Evolutionary conservation across 2,797 vertebrate genomes (phyloP).

Genomic region (Lepilemur ruficaudatus): DNA sequence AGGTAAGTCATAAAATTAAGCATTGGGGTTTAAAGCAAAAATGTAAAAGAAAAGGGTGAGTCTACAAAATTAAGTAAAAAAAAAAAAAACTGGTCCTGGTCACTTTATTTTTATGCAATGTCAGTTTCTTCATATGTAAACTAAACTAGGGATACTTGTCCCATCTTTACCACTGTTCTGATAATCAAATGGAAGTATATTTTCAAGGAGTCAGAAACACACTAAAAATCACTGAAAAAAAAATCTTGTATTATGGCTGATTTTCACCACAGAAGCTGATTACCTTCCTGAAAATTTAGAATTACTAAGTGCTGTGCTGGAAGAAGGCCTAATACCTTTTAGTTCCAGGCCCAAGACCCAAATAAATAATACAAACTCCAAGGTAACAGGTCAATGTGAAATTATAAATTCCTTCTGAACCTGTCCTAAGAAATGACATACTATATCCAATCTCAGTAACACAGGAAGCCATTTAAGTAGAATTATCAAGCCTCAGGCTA

Average conservation of each 20-base stretch:
- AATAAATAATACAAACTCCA: slow-evolving; percentile 4
- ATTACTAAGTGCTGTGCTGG: background rate
- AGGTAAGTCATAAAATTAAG: background rate
- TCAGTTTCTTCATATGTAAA: slow-evolving; percentile 36
- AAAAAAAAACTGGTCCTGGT: background rate
- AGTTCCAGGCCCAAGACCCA: slow-evolving; percentile 16
- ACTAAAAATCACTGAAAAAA: background rate
- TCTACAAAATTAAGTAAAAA: background rate
- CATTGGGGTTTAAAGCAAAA: slow-evolving; percentile 39
- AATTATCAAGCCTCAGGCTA: background rate
- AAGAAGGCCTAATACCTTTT: background rate
- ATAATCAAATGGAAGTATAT: slow-evolving; percentile 19
- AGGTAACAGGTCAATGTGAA: background rate
- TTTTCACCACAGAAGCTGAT: slow-evolving; percentile 1
- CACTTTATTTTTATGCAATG: background rate
- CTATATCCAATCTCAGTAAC: background rate
- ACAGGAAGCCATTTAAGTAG: background rate
- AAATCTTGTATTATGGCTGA: background rate
- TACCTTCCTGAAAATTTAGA: slow-evolving; percentile 33
- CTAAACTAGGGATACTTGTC: background rate
- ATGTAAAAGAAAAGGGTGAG: background rate
- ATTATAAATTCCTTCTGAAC: slow-evolving; percentile 24
- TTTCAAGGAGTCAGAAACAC: background rate
- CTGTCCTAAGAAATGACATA: background rate
- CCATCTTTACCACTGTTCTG: slow-evolving; percentile 8